phyloP scores from a whole-genome alignment of 2,888 invertebrate genomes.

The Prosopocoilus inquinatus region DNA sequence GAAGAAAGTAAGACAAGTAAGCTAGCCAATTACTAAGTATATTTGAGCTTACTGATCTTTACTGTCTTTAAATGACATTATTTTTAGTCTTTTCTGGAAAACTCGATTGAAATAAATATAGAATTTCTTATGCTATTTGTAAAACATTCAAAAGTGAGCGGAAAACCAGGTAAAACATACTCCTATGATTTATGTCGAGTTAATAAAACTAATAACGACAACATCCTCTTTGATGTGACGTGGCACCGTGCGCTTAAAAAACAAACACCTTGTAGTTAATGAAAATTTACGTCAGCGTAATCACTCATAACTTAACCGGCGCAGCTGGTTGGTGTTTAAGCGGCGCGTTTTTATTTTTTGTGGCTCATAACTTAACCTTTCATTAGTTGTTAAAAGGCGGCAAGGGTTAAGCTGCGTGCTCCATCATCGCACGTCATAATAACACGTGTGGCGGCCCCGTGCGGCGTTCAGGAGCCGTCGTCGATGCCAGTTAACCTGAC shows the following conservation, averaged over 20 bases:
- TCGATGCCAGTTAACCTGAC: not conserved
- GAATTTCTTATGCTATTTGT: too few relatives aligned
- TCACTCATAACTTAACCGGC: conserved; percentile 3
- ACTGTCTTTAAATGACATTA: too few relatives aligned
- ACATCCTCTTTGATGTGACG: too few relatives aligned
- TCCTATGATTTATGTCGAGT: too few relatives aligned
- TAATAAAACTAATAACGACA: too few relatives aligned
- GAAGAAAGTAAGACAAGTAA: too few relatives aligned
- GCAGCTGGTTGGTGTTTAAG: conserved; percentile 7
- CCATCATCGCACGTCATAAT: conserved; percentile 10
- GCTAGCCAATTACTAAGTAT: too few relatives aligned
- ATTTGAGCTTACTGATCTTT: too few relatives aligned
- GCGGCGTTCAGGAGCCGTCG: not conserved
- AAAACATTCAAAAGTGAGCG: too few relatives aligned
- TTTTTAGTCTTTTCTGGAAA: too few relatives aligned
- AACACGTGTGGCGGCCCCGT: conserved; percentile 6
- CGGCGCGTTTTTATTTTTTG: conserved; percentile 13
- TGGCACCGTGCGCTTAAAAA: not conserved
- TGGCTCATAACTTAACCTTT: conserved; percentile 19
- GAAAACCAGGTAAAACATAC: too few relatives aligned
- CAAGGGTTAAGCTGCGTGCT: conserved; percentile 4
- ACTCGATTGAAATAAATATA: too few relatives aligned
- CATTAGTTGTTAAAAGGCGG: conserved; percentile 14
- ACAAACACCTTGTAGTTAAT: not conserved
- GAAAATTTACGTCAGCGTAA: not conserved